These are phyloP conservation scores for Pollicipes pollicipes DNA, from an alignment of 1,140 invertebrate species.

Conservation along the genomic window DNA sequence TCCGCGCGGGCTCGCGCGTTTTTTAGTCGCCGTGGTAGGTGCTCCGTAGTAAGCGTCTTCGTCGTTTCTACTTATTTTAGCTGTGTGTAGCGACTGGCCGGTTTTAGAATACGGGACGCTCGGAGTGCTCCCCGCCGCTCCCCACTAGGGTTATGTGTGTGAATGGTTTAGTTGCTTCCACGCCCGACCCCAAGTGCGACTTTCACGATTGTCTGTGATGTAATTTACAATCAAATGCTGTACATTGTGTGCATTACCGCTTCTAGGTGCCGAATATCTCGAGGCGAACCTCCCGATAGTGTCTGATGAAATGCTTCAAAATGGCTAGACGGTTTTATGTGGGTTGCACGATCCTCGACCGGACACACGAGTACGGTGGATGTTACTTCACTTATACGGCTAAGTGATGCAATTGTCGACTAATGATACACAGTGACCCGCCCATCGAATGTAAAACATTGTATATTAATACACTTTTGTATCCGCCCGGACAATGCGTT, in stretches of 20 bases:
- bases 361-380: too few relatives aligned
- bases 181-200: not conserved
- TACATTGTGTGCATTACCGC: not conserved
- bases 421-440: not conserved
- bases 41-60: not conserved
- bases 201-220: not conserved
- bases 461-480: constrained; percentile 2
- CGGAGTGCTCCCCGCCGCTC: not conserved
- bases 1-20: not conserved
- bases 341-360: not conserved
- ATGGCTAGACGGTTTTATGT: not conserved
- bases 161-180: not conserved
- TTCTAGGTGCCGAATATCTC: not conserved
- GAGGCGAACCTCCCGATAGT: not conserved
- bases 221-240: constrained; percentile 1
- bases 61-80: not conserved
- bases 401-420: not conserved
- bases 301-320: not conserved
- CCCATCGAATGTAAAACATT: constrained; percentile 1
- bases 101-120: not conserved
- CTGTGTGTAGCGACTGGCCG: not conserved
- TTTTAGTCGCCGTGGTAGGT: not conserved
- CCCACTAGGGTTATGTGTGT: too few relatives aligned
- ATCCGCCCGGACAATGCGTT: too few relatives aligned
- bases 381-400: not conserved